Conservation (phyloP, 1,140 invertebrate species). For the Augochlora pura region DNA sequence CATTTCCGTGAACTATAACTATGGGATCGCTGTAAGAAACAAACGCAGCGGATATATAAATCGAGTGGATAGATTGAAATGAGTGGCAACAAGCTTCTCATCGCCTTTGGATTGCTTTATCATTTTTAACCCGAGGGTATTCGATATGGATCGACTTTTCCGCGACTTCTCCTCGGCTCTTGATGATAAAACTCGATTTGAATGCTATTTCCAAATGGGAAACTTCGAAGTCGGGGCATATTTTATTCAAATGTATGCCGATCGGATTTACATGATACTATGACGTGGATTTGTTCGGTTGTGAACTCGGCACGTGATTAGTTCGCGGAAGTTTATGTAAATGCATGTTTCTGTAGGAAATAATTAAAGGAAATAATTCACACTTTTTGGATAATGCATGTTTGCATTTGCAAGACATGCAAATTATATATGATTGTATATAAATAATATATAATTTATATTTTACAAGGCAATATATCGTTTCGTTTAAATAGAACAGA, state of each 20-base stretch:
- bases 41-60: not conserved
- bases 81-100: slow-evolving; percentile 1
- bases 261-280: not conserved
- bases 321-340: no score
- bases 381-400: no score
- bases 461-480: no score
- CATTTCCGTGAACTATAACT: no score
- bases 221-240: not conserved
- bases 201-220: not conserved
- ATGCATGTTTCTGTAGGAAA: no score
- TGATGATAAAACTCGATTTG: not conserved
- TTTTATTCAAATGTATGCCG: not conserved
- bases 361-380: no score
- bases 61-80: slow-evolving; percentile 1
- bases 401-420: no score
- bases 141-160: not conserved
- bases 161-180: not conserved
- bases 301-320: not conserved
- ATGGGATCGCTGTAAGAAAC: not conserved
- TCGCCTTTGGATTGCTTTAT: not conserved
- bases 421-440: no score
- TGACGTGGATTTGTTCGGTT: not conserved
- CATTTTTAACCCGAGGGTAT: not conserved
- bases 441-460: no score
- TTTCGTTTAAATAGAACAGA: no score